A percentile compares a stretch with the other conserved stretches of the same genome.
phyloP scores from a whole-genome alignment of 2,888 invertebrate species.

The Ellobium chinense region DNA sequence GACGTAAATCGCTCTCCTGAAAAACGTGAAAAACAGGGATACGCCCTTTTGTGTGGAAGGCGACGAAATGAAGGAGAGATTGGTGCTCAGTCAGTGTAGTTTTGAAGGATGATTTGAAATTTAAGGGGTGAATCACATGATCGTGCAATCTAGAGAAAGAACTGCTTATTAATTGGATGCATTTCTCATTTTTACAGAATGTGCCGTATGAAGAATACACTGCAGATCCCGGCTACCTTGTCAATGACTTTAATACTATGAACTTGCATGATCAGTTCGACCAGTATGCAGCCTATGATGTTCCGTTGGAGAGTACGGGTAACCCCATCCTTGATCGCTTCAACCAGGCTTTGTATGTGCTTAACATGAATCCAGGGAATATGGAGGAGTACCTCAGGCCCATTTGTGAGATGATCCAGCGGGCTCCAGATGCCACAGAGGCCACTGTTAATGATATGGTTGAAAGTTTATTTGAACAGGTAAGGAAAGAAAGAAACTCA shows the following conservation, averaged over 20 bases:
- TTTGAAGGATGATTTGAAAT: too few species aligned
- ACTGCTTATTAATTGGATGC: neutral
- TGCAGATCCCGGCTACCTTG: neutral
- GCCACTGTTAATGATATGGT: conserved; percentile 57
- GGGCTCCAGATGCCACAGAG: conserved; percentile 52
- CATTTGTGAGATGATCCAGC: conserved; percentile 65
- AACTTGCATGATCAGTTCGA: neutral
- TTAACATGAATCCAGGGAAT: conserved; percentile 75
- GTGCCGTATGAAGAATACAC: neutral
- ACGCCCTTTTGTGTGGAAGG: too few species aligned
- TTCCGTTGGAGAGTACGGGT: neutral
- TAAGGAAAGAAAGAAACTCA: conserved; percentile 50
- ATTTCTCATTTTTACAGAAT: neutral
- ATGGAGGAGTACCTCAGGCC: conserved; percentile 72
- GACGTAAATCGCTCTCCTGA: too few species aligned
- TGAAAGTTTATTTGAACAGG: conserved; percentile 70
- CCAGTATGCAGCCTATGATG: neutral
- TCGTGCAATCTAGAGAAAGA: too few species aligned
- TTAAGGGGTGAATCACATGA: too few species aligned
- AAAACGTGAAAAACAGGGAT: too few species aligned
- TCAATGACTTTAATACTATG: conserved; percentile 12
- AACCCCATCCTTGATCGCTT: conserved; percentile 56
- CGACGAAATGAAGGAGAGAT: too few species aligned
- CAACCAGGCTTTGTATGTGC: conserved; percentile 62
- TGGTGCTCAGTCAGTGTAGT: too few species aligned